Evolutionary conservation across 2,797 vertebrate species (phyloP), one percentile per base, ranked within the genome.

Genomic region (Adrianichthys oophorus): DNA sequence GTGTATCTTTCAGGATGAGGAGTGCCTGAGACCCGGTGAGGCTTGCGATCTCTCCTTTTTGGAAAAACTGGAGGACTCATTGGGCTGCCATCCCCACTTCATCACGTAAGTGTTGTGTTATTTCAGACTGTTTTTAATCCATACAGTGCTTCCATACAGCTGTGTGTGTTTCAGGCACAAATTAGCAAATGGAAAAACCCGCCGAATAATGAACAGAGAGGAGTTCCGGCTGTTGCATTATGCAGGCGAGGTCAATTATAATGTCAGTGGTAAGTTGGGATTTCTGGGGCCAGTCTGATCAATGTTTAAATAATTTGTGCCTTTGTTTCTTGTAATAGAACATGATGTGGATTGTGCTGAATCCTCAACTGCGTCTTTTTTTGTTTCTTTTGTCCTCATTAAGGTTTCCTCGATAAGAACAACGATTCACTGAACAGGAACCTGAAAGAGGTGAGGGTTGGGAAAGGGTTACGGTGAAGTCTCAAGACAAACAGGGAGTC

Each of bases 211-310:
- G 87, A 94, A 89, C 1, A 90, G 95, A 37, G 98, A 96, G 55
- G 95, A 99, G 76, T 99, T 99, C 80, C 91, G 96, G 42, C 92
- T 99, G 46, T 83, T 94, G 45, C 98, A 99, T 85, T 99, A 98
- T 0, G 98, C 98, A 0, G 98, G 98, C 60, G 97, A 98, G 43
- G 98, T 99, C 86, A 99, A 96, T 85, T 99, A 99, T 90, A 95
- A 90, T 0, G 94, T 98, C 23, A 90, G 88, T 3, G 97, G 98
- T 98, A 70, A 89, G 76, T 13, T 65, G 24, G 56, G 16, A 29
- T 15, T 53, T 5, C 1, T n/a, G 18, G 37, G 14, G 24, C 62
- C 15, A 56, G 51, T 24, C 17, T 15, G 15, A 14, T 3, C 7
- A 15, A 18, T 15, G 1, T 3, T 8, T 50, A 24, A 13, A 56